phyloP scores from a whole-genome alignment of 2,797 vertebrate species.

The Coccyzus lansbergi region DNA sequence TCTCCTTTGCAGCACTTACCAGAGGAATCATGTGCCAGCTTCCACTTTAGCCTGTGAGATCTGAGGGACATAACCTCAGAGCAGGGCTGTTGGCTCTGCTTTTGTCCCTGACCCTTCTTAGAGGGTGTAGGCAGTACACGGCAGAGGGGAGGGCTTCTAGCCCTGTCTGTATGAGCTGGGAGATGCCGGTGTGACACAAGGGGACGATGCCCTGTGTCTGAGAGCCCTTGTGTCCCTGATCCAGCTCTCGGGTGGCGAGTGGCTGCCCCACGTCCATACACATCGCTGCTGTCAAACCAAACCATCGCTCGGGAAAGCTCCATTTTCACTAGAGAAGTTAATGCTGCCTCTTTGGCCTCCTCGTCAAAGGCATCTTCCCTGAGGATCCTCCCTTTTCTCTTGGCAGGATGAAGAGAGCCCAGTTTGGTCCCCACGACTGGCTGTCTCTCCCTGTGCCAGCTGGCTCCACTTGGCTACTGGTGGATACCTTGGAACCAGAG shows the following conservation, averaged over 20 bases:
- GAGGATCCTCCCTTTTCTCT: slow-evolving; percentile 58
- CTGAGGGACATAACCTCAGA: not conserved
- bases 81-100: not conserved
- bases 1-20: not conserved
- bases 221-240: not conserved
- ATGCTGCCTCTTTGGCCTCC: not conserved
- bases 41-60: not conserved
- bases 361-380: not conserved
- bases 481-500: slow-evolving; percentile 93
- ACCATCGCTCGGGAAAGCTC: slow-evolving; percentile 6
- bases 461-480: slow-evolving; percentile 90
- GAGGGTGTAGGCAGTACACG: not conserved
- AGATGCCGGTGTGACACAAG: not conserved
- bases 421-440: slow-evolving; percentile 98
- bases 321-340: slow-evolving; percentile 40
- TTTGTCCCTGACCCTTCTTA: not conserved
- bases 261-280: slow-evolving; percentile 6
- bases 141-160: not conserved
- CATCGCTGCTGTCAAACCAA: slow-evolving; percentile 37
- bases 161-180: not conserved
- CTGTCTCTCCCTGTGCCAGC: slow-evolving; percentile 93
- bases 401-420: slow-evolving; percentile 92
- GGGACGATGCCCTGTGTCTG: not conserved
- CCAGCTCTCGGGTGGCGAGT: not conserved
- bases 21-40: not conserved